phyloP scores from a whole-genome alignment of 2,113 vertebrate species.

The Aphyosemion australe region DNA sequence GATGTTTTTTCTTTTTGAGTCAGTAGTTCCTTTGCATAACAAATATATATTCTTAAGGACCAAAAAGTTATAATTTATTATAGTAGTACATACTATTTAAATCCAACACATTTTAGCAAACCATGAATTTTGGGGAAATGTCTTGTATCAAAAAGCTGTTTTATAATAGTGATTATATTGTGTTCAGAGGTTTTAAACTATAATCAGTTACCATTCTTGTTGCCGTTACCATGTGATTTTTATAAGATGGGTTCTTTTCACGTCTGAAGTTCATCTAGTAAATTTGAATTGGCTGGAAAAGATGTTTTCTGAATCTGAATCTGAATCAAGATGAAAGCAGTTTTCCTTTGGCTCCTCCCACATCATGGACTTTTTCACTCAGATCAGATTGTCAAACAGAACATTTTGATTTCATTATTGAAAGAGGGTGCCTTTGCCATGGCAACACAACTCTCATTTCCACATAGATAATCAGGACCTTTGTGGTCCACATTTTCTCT shows the following conservation, averaged over 20 bases:
- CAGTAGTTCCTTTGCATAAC: too few species aligned
- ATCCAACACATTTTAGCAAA: too few species aligned
- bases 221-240: neutral
- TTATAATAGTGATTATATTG: too few species aligned
- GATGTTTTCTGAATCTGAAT: neutral
- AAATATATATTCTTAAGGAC: too few species aligned
- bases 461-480: neutral
- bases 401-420: rapidly evolving
- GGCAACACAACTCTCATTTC: neutral
- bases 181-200: neutral
- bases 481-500: neutral
- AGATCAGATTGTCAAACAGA: slow-evolving; percentile 25
- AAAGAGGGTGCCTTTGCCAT: rapidly evolving
- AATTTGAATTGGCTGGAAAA: neutral
- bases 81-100: too few species aligned
- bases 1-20: too few species aligned
- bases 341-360: slow-evolving; percentile 35
- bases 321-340: neutral
- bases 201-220: neutral
- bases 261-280: neutral
- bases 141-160: too few species aligned
- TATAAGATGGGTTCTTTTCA: neutral
- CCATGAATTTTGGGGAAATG: too few species aligned
- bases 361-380: slow-evolving; percentile 31
- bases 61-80: too few species aligned